A percentile compares a stretch with the other conserved stretches of the same genome.
These are phyloP conservation scores for Limnephilus auricula DNA, from an alignment of 2,888 invertebrate genomes.

Conservation along the genomic window DNA sequence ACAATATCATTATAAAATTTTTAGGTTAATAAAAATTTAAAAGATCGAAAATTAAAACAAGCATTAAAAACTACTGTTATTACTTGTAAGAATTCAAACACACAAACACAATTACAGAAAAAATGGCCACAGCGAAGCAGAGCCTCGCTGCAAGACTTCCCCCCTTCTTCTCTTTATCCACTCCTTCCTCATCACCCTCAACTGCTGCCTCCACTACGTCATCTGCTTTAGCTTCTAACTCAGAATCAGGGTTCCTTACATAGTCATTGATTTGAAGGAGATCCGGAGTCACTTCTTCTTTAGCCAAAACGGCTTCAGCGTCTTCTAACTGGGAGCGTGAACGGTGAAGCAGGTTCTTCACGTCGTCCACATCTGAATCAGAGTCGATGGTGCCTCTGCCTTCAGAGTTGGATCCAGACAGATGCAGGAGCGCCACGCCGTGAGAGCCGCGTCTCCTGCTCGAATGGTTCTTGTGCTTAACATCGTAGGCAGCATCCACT, in stretches of 20 bases:
- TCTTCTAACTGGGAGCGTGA: slow-evolving; percentile 80
- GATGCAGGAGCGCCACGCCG: slow-evolving; percentile 66
- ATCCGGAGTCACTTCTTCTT: slow-evolving; percentile 75
- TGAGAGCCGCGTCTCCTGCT: slow-evolving; percentile 60
- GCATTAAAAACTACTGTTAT: slow-evolving; percentile 35
- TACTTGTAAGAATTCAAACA: slow-evolving; percentile 70
- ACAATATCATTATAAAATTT: slow-evolving; percentile 51
- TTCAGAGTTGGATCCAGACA: slow-evolving; percentile 72
- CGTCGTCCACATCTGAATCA: slow-evolving; percentile 83
- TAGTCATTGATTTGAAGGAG: slow-evolving; percentile 76
- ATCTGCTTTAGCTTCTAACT: slow-evolving; percentile 68
- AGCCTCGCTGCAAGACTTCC: slow-evolving; percentile 73
- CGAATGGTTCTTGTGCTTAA: slow-evolving; percentile 66
- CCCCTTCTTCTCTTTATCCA: slow-evolving; percentile 70
- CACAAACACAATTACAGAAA: slow-evolving; percentile 76
- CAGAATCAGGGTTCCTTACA: slow-evolving; percentile 76
- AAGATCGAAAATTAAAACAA: slow-evolving; percentile 44
- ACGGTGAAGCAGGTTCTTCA: slow-evolving; percentile 80
- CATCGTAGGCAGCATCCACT: slow-evolving; percentile 51
- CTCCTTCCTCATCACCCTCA: slow-evolving; percentile 69
- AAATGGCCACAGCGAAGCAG: slow-evolving; percentile 76
- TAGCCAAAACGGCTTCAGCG: slow-evolving; percentile 79
- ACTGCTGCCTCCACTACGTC: slow-evolving; percentile 59
- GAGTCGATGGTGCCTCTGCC: slow-evolving; percentile 73
- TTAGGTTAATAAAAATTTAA: slow-evolving; percentile 49